A percentile compares a stretch with the other conserved stretches of the same genome.
Evolutionary conservation across 2,797 vertebrate genomes (phyloP).

Genomic region (Coranthus polyacanthus): DNA sequence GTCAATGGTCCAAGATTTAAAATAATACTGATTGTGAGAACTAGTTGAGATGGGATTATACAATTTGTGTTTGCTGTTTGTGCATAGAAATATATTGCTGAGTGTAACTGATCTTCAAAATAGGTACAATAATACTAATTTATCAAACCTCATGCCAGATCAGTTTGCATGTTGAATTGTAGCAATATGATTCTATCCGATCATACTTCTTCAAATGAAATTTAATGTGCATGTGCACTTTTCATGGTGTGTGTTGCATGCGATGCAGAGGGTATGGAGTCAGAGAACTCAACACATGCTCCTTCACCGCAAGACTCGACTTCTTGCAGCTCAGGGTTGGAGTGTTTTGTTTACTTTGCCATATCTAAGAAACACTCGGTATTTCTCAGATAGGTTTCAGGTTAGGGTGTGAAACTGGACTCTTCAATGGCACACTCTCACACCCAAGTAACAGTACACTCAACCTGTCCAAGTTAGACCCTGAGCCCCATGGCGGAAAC

Average conservation of each 20-base stretch:
- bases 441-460: conserved; percentile 75
- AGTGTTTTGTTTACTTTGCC: conserved; percentile 61
- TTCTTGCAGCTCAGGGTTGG: conserved; percentile 10
- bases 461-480: conserved; percentile 40
- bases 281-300: conserved; percentile 31
- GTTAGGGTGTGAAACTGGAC: conserved; percentile 53
- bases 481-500: conserved; percentile 40
- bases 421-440: conserved; percentile 63
- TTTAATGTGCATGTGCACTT: conserved; percentile 6
- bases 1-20: not conserved
- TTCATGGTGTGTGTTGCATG: conserved; percentile 3
- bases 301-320: conserved; percentile 11
- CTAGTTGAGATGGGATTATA: not conserved
- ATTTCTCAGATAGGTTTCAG: conserved; percentile 70
- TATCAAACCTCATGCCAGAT: no score
- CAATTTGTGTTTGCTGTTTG: not conserved
- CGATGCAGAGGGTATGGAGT: conserved; percentile 14
- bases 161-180: no score
- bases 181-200: no score
- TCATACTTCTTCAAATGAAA: not conserved
- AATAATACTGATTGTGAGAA: not conserved
- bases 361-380: conserved; percentile 68
- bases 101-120: no score
- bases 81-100: no score
- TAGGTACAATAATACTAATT: no score